A percentile compares a stretch with the other conserved stretches of the same genome.
phyloP scores from a whole-genome alignment of 2,888 invertebrate species.

The Siphonodentalium dalli region DNA sequence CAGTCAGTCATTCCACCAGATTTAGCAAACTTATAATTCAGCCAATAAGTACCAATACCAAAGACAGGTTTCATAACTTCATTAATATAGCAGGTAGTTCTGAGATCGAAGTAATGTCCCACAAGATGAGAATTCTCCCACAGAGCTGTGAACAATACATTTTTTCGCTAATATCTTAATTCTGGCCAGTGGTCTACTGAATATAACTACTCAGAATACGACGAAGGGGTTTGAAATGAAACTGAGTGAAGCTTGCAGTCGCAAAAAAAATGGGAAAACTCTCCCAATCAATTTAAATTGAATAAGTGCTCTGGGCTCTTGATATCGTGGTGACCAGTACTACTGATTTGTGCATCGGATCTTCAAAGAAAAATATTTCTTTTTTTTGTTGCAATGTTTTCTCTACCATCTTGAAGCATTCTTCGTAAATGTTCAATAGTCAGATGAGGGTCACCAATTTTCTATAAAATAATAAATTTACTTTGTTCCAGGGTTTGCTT shows the following conservation, averaged over 20 bases:
- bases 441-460: slow-evolving; percentile 10
- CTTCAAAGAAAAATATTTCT: slow-evolving; percentile 17
- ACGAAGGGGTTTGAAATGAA: slow-evolving; percentile 18
- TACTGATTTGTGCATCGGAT: slow-evolving; percentile 25
- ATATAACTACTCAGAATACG: slow-evolving; percentile 8
- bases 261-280: slow-evolving; percentile 27
- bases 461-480: slow-evolving; percentile 14
- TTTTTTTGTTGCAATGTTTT: slow-evolving; percentile 13
- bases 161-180: not conserved
- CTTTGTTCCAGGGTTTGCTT: slow-evolving; percentile 18
- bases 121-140: slow-evolving; percentile 27
- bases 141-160: slow-evolving; percentile 7
- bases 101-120: slow-evolving; percentile 26
- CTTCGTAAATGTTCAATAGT: slow-evolving; percentile 6
- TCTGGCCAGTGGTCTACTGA: slow-evolving; percentile 2
- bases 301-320: slow-evolving; percentile 26
- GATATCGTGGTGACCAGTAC: slow-evolving; percentile 28
- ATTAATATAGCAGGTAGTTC: slow-evolving; percentile 23
- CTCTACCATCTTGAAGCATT: slow-evolving; percentile 11
- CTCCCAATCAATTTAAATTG: slow-evolving; percentile 29
- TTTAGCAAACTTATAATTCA: slow-evolving; percentile 27
- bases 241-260: slow-evolving; percentile 25
- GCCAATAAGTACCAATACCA: slow-evolving; percentile 31
- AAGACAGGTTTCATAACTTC: slow-evolving; percentile 26
- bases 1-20: slow-evolving; percentile 29